Evolutionary conservation across 1,140 invertebrate species (phyloP), one percentile per base, ranked within the genome.

Genomic region (Drosophila leontia): DNA sequence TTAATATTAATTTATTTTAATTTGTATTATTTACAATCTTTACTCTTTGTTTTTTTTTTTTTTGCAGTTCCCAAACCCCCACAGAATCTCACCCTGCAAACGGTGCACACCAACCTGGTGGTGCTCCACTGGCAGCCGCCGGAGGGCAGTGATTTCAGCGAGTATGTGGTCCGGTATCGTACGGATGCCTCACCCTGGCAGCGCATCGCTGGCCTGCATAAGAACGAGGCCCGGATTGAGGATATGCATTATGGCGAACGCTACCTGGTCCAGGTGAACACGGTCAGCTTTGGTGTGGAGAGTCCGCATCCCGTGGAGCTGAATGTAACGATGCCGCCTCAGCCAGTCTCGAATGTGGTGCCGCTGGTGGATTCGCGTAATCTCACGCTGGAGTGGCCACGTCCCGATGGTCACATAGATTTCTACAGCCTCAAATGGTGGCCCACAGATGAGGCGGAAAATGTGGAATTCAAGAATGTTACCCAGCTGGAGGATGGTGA

Each of bases 161-260:
- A 97, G 77, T 98, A 96, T 92, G 94, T 95, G n/a, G 96, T 98
- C 61, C 94, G 96, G 44, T 97, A 96, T 93, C 94, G 96, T 39
- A 97, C 96, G 0, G 95, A 95, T 39, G 95, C 95, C 80, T 94
- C 94, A 7, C 94, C 94, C 35, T 97, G 96, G 96, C 94, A 95
- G 2, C 94, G 95, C 79, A 91, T 97, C 7, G 94, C 95, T 3
- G 94, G 95, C 53, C 94, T 96, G 12, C 94, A 94, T 58, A 85
- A 92, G 7, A 94, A 94, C 19, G 95, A 96, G 87, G 96, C 96
- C 0, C 96, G 97, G 93, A 95, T 98, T 15, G 94, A 95, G 45
- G 97, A 98, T 86, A 96, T 98, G 95, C 96, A 96, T n/a, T 96
- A 97, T 23, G 98, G 97, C 42, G 97, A 98, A 92, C 94, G 94